These are phyloP conservation scores for Octonoba sinensis DNA, from an alignment of 2,888 invertebrate genomes.

Conservation along the genomic window DNA sequence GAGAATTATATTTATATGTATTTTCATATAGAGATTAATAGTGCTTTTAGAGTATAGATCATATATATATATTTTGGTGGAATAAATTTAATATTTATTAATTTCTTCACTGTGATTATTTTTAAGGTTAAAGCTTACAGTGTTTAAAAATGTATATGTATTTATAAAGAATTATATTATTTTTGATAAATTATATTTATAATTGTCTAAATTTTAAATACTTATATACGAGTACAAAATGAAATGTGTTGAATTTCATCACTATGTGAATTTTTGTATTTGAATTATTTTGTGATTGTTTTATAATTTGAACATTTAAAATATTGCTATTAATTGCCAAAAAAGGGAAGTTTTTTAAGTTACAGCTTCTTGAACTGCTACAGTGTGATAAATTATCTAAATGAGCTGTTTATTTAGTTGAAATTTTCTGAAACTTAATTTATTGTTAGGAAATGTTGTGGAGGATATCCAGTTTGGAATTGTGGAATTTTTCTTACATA, in stretches of 20 bases:
- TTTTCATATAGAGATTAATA: constrained; percentile 7
- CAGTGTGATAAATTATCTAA: too few relatives aligned
- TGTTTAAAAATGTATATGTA: constrained; percentile 10
- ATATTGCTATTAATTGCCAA: too few relatives aligned
- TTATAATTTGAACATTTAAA: too few relatives aligned
- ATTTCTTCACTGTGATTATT: constrained; percentile 2
- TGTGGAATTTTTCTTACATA: too few relatives aligned
- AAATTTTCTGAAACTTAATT: too few relatives aligned
- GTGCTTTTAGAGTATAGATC: neutral
- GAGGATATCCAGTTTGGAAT: too few relatives aligned
- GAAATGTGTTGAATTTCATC: neutral
- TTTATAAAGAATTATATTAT: constrained; percentile 19
- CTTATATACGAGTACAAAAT: constrained; percentile 24
- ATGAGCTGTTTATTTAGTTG: too few relatives aligned
- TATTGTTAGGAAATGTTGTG: too few relatives aligned
- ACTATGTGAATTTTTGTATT: too few relatives aligned
- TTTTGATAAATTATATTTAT: constrained; percentile 2
- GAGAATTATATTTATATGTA: constrained; percentile 15
- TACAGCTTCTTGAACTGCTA: too few relatives aligned
- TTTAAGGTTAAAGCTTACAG: neutral
- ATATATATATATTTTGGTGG: constrained; percentile 1
- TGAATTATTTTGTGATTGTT: too few relatives aligned
- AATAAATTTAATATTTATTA: constrained; percentile 17
- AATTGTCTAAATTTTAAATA: neutral
- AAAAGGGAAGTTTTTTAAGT: too few relatives aligned